Base-by-base conservation (phyloP, 2,113 vertebrate genomes). In the Vireo altiloquus region DNA sequence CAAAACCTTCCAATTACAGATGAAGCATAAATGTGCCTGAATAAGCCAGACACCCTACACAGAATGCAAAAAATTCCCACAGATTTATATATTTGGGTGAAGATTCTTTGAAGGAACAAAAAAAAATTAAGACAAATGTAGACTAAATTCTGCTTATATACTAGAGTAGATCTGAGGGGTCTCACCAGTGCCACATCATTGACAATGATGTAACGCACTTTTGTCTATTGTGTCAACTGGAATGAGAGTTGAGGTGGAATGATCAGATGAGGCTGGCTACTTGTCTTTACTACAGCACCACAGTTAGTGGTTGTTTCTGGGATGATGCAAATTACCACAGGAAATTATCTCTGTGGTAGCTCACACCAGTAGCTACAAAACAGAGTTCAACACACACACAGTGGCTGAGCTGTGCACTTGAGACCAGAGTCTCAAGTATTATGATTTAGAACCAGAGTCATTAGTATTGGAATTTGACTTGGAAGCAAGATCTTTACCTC, bases 311-410 rank as follows among this genome's bases (percentile, higher is more conserved):
- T 57, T 61, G 2, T 69, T 39, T 59, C 16, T 39, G 31, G 31
- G 31, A 14, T 28, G 39, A 23, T 33, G 30, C 35, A 49, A 42
- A 42, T 42, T 42, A 42, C 40, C 13, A 42, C 40, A 82, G 18
- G 10, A 94, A 68, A 64, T 64, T 25, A 8, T 53, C 35, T 40
- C 31, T 56, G 44, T 23, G 22, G 8, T 40, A 72, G n/a, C n/a
- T 84, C 81, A 59, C 54, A 54, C 27, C 5, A 10, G 15, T 35
- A 18, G 10, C 22, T 64, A 77, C 79, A 71, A 59, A 87, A 89
- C 9, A 24, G 5, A 13, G 11, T 63, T 70, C 8, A 63, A 15
- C 13, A n/a, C 27, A 37, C 6, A 33, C 4, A 2, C 0, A 0
- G 9, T 56, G 39, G 13, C 24, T 71, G 35, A 82, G 11, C 33